Evolutionary conservation across 2,888 invertebrate genomes (phyloP), one percentile per base, ranked within the genome.

Genomic region (Fragum whitleyi): DNA sequence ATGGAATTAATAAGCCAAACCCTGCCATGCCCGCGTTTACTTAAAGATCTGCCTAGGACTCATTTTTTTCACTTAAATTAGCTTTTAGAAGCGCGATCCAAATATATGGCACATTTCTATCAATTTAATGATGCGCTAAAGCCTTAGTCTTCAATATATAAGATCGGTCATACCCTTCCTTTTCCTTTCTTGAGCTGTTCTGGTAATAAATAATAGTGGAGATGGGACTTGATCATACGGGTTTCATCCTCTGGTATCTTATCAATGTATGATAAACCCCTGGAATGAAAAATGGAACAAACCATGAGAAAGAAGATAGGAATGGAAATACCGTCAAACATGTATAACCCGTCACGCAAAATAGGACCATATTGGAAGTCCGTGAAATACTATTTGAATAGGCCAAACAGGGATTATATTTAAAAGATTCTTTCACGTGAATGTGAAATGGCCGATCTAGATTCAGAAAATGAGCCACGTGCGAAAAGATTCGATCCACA

Each of bases 181-280:
- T 42, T 67, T 9, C 67, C 67, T 5, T 42, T 67, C 42, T 67
- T 67, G 1, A 67, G 26, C 14, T 67, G 16, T 19, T 69, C 21
- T 2, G 69, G 51, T 16, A 39, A 23, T 7, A 51, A n/a, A 47
- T 14, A 51, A n/a, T 69, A 53, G 23, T 69, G 69, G 7, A 69
- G 47, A n/a, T 69, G 69, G 7, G 69, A 69, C 23, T 69, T 69
- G 9, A 69, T 69, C 53, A 69, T 51, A 2, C 69, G 51, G 14
- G 53, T 28, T 53, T 69, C 21, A 5, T 11, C 26, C 23, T 69
- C 42, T 3, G 69, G 69, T 26, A 69, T 42, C 9, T 21, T 14
- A 29, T 69, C 53, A 16, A 69, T 21, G n/a, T 69, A 26, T 23
- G 42, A 21, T 28, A 69, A 9, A 14, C 69, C 69, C 19, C 69